Percentiles rank a stretch among this genome's conserved stretches.
Evolutionary conservation across 2,113 vertebrate species (phyloP).

Genomic region (Gorilla gorilla): DNA sequence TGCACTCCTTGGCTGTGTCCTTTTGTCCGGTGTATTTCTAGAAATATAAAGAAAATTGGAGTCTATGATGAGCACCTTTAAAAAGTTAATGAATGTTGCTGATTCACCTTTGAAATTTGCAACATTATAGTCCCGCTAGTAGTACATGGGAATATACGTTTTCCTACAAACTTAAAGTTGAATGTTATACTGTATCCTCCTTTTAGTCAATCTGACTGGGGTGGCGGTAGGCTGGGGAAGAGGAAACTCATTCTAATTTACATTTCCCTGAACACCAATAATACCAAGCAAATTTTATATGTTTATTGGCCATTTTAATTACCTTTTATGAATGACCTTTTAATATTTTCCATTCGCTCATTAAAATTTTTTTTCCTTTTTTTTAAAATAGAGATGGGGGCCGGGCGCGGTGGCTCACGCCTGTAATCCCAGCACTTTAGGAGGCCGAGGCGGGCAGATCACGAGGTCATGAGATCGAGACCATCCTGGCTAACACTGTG

Average conservation of each 20-base stretch:
- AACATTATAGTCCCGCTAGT: not conserved
- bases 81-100: not conserved
- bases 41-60: not conserved
- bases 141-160: not conserved
- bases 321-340: not conserved
- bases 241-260: not conserved
- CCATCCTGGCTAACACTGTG: too few species aligned
- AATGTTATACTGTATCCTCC: not conserved
- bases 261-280: not conserved
- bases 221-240: too few species aligned
- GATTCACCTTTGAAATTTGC: not conserved
- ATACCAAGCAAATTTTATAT: not conserved
- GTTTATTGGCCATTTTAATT: not conserved
- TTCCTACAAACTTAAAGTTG: not conserved
- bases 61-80: not conserved
- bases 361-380: too few species aligned
- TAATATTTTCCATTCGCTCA: not conserved
- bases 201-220: not conserved
- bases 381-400: too few species aligned
- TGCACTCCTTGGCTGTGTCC: not conserved
- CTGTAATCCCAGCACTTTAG: too few species aligned
- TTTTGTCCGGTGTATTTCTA: not conserved
- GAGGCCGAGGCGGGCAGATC: too few species aligned
- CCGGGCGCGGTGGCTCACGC: too few species aligned
- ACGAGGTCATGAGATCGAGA: too few species aligned